phyloP scores from a whole-genome alignment of 2,888 invertebrate genomes.

The Pardosa pseudoannulata region DNA sequence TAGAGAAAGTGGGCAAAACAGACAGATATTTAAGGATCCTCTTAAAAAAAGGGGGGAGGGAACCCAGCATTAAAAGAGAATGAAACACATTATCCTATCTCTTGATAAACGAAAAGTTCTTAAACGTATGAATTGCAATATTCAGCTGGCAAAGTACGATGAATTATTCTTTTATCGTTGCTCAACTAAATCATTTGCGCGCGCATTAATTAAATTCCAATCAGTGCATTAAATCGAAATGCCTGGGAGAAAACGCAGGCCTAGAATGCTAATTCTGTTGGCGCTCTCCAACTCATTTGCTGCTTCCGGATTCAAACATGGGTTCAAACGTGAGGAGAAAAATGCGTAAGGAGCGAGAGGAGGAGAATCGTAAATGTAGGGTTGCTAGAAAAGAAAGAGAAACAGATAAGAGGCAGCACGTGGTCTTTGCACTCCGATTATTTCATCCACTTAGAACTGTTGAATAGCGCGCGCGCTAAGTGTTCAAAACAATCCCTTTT shows the following conservation, averaged over 20 bases:
- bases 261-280: neutral
- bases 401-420: slow-evolving; percentile 47
- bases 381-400: neutral
- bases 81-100: too few relatives aligned
- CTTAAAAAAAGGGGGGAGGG: too few relatives aligned
- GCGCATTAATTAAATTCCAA: too few relatives aligned
- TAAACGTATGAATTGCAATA: too few relatives aligned
- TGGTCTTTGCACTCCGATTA: slow-evolving; percentile 41
- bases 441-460: neutral
- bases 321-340: neutral
- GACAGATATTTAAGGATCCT: too few relatives aligned
- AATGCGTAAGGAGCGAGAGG: neutral
- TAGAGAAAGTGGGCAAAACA: too few relatives aligned
- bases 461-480: neutral
- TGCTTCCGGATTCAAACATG: neutral
- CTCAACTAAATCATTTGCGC: too few relatives aligned
- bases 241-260: neutral
- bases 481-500: neutral
- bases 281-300: neutral
- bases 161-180: too few relatives aligned
- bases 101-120: too few relatives aligned
- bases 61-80: too few relatives aligned
- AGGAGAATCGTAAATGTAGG: neutral
- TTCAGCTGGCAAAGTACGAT: too few relatives aligned
- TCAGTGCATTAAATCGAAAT: too few relatives aligned